A percentile compares a stretch with the other conserved stretches of the same genome.
phyloP scores from a whole-genome alignment of 2,797 vertebrate species.

The Amazona finschi region DNA sequence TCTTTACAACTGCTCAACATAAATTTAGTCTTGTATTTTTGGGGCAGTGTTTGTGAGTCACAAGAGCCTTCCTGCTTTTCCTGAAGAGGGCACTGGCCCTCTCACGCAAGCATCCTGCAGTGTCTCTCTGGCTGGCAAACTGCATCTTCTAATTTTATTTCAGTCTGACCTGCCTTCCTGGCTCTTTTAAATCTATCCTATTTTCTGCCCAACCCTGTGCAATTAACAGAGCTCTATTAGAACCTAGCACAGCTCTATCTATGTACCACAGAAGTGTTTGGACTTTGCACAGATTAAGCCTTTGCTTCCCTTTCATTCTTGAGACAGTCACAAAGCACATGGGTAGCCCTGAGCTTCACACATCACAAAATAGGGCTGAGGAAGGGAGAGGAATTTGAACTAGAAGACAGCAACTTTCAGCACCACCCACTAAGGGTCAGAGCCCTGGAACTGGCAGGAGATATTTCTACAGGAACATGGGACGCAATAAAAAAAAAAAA shows the following conservation, averaged over 20 bases:
- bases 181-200: neutral
- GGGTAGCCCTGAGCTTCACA: neutral
- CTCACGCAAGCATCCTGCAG: neutral
- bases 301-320: neutral
- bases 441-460: neutral
- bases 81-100: neutral
- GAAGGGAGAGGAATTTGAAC: neutral
- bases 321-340: neutral
- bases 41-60: neutral
- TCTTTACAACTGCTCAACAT: neutral
- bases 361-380: neutral
- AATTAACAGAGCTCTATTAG: neutral
- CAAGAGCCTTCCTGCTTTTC: neutral
- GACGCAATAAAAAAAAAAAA: neutral
- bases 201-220: neutral
- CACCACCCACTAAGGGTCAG: neutral
- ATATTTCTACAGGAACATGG: fast-evolving
- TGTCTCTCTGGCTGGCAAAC: neutral
- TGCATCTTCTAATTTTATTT: slow-evolving; percentile 8
- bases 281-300: neutral
- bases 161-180: neutral
- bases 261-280: neutral
- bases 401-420: neutral
- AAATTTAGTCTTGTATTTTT: neutral
- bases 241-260: neutral